Base-by-base conservation (phyloP, 2,888 invertebrate genomes). In the Drosophila anomalata region DNA sequence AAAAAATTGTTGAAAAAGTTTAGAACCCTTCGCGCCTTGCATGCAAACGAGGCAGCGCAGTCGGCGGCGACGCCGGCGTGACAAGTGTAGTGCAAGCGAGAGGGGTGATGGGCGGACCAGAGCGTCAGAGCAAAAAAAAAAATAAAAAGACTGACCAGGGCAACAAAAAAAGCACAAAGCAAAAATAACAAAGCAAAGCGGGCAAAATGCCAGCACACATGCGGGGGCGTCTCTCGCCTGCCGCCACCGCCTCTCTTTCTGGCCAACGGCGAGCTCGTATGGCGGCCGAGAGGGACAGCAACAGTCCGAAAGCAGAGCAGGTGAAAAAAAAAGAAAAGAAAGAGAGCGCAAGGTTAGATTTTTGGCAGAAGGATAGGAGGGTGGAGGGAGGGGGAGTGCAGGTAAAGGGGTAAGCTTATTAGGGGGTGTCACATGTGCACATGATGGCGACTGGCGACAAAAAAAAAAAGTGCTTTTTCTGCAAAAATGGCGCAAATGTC, bases 401-500 rank as follows among this genome's bases (percentile, higher is more conserved):
- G 17, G 8, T 9, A 24, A 29, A 20, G 22, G 22, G 48, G 12
- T 52, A 12, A 20, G 67, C 41, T 42, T 42, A 42, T 42, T 42
- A 42, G 41, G 41, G 41, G 41, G 41, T 42, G 41, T 42, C 41
- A 42, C 41, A 17, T 42, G 20, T 33, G 63, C 73, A 60, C 83
- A 83, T 83, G 86, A 83, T 83, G 83, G 83, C 83, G 83, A 17
- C 17, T 17, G 17, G 17, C 17, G 17, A 17, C 67, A 6, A 59
- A 66, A 57, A 79, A 75, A 62, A 63, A 57, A 56, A 31, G 29
- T 22, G 7, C 29, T 11, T 31, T 44, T 61, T 76, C 24, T 61
- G 76, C 73, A 74, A 81, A 81, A 81, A 82, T 82, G 82, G 82
- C 85, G 82, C 60, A 70, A 51, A 63, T 67, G 41, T 24, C 44